Conservation (phyloP, 2,797 vertebrate genomes). For the Perodicticus potto region DNA sequence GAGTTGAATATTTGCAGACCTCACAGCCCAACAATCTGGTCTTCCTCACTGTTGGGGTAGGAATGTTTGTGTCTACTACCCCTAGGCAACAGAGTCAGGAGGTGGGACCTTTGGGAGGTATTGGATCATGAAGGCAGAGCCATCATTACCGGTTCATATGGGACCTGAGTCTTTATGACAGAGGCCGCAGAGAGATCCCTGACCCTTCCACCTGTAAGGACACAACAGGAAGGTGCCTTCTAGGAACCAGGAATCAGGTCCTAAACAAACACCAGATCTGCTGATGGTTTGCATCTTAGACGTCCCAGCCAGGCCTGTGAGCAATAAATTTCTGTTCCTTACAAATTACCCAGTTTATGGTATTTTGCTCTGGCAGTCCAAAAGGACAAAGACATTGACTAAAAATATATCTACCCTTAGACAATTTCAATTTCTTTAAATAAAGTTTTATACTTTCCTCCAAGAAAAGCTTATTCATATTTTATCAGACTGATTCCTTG, state of each 20-base stretch:
- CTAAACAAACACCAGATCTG: no score
- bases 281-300: not conserved
- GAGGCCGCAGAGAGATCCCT: not conserved
- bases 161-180: not conserved
- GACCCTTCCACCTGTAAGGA: not conserved
- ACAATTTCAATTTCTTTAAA: slow-evolving; percentile 10
- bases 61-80: not conserved
- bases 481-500: not conserved
- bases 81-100: no score
- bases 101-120: not conserved
- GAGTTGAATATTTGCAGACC: no score
- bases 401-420: not conserved
- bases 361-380: not conserved
- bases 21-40: no score
- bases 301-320: not conserved
- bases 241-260: not conserved
- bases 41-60: not conserved
- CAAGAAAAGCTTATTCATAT: not conserved
- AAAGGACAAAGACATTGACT: not conserved
- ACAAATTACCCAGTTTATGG: not conserved
- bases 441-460: not conserved
- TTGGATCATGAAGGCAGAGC: not conserved
- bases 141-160: not conserved
- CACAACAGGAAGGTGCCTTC: not conserved
- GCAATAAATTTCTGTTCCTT: not conserved